A percentile compares a stretch with the other conserved stretches of the same genome.
Evolutionary conservation across 2,113 vertebrate species (phyloP).

Genomic region (mouse (Mus musculus)): DNA sequence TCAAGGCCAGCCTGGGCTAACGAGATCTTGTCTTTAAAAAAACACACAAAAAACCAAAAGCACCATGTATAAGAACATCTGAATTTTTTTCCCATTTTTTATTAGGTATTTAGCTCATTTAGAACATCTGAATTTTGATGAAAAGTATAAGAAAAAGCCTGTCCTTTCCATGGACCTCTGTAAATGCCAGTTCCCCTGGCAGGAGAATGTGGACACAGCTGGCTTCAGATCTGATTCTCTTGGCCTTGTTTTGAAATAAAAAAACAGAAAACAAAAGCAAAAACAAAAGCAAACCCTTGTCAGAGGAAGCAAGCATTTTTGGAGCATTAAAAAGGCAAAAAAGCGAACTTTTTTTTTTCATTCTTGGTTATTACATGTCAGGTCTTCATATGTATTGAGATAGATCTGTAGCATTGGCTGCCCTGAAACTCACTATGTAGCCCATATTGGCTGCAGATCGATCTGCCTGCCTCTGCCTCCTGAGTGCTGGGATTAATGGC

Average conservation of each 20-base stretch:
- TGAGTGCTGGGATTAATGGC: too few relatives aligned
- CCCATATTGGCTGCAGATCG: too few relatives aligned
- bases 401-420: background rate
- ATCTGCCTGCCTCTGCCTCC: too few relatives aligned
- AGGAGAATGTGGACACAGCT: conserved; percentile 38
- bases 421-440: too few relatives aligned
- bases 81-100: too few relatives aligned
- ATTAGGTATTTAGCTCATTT: too few relatives aligned
- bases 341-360: background rate
- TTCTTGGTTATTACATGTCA: background rate
- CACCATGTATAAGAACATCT: background rate
- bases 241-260: background rate
- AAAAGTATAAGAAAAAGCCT: background rate
- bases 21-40: background rate
- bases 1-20: background rate
- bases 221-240: conserved; percentile 20
- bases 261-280: background rate
- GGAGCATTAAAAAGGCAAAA: background rate
- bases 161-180: conserved; percentile 19
- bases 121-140: background rate
- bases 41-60: background rate
- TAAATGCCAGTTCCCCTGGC: conserved; percentile 57
- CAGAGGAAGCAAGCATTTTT: background rate
- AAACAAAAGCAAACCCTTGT: background rate
- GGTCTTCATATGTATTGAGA: background rate